Conservation (phyloP, 1,140 invertebrate species). For the Conus betulinus region DNA sequence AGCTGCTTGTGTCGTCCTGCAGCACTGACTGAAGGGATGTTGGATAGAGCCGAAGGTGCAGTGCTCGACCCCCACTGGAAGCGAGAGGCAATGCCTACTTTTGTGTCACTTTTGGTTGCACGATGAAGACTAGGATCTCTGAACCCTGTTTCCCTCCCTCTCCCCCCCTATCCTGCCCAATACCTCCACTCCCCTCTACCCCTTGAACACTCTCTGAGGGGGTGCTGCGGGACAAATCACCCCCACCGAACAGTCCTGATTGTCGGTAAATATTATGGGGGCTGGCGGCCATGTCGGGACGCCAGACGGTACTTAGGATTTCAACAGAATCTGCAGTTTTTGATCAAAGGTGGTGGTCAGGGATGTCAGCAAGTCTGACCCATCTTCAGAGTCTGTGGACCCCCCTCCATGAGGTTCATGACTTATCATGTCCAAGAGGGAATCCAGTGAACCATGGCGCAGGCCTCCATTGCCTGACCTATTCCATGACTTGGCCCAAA, state of each 20-base stretch:
- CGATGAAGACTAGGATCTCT: slow-evolving; percentile 71
- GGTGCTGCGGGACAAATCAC: not conserved
- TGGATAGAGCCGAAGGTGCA: slow-evolving; percentile 4
- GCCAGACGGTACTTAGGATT: slow-evolving; percentile 65
- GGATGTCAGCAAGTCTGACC: slow-evolving; percentile 81
- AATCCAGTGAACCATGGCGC: slow-evolving; percentile 80
- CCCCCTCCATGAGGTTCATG: slow-evolving; percentile 57
- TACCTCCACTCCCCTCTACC: not conserved
- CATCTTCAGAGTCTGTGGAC: slow-evolving; percentile 78
- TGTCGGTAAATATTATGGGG: slow-evolving; percentile 77
- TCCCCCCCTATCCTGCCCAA: not conserved
- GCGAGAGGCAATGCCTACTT: slow-evolving; percentile 71
- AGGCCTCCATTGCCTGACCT: slow-evolving; percentile 43
- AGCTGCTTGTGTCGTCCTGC: slow-evolving; percentile 24
- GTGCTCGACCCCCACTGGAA: slow-evolving; percentile 60
- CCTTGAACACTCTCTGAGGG: slow-evolving; percentile 15
- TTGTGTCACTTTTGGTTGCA: slow-evolving; percentile 64
- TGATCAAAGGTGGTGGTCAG: slow-evolving; percentile 86
- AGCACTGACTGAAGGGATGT: not conserved
- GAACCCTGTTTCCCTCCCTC: slow-evolving; percentile 54
- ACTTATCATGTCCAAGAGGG: slow-evolving; percentile 79
- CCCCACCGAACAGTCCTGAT: not conserved
- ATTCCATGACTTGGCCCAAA: slow-evolving; percentile 24
- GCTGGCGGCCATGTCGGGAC: slow-evolving; percentile 3
- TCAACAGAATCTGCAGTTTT: slow-evolving; percentile 81